phyloP scores from a whole-genome alignment of 2,888 invertebrate species.

The Ecdyonurus torrentis region DNA sequence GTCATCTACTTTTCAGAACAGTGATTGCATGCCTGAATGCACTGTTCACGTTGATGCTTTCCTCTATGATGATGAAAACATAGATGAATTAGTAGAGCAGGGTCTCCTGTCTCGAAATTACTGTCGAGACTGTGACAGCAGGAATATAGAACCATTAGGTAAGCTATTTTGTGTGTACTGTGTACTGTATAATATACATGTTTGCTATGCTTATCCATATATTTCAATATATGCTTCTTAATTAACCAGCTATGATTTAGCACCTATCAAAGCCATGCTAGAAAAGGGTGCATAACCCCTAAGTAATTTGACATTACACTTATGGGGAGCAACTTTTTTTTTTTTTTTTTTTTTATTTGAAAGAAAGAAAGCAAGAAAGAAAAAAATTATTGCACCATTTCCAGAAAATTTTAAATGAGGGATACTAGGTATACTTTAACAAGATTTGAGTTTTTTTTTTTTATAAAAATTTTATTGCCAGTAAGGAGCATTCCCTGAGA shows the following conservation, averaged over 20 bases:
- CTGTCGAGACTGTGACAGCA: conserved; percentile 35
- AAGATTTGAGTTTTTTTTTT: too few relatives aligned
- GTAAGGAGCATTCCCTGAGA: too few relatives aligned
- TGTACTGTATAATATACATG: conserved; percentile 1
- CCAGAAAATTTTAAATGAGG: too few relatives aligned
- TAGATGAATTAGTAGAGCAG: conserved; percentile 35
- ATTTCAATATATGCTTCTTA: conserved; percentile 24
- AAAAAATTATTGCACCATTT: too few relatives aligned
- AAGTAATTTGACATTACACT: too few relatives aligned
- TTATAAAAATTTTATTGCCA: too few relatives aligned
- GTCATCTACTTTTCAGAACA: neutral
- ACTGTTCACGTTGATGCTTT: conserved; percentile 51
- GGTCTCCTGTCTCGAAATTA: conserved; percentile 31
- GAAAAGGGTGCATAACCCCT: too few relatives aligned
- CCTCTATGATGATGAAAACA: conserved; percentile 44
- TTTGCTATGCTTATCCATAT: conserved; percentile 13
- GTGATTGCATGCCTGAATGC: conserved; percentile 25
- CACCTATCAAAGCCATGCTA: too few relatives aligned
- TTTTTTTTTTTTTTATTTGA: too few relatives aligned
- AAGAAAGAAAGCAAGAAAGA: too few relatives aligned
- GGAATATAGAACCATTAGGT: conserved; percentile 31
- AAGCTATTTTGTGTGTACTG: conserved; percentile 24
- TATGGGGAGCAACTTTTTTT: too few relatives aligned
- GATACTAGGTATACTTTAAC: too few relatives aligned
- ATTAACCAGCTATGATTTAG: neutral